phyloP scores from a whole-genome alignment of 2,113 vertebrate genomes.

The Merops nubicus region DNA sequence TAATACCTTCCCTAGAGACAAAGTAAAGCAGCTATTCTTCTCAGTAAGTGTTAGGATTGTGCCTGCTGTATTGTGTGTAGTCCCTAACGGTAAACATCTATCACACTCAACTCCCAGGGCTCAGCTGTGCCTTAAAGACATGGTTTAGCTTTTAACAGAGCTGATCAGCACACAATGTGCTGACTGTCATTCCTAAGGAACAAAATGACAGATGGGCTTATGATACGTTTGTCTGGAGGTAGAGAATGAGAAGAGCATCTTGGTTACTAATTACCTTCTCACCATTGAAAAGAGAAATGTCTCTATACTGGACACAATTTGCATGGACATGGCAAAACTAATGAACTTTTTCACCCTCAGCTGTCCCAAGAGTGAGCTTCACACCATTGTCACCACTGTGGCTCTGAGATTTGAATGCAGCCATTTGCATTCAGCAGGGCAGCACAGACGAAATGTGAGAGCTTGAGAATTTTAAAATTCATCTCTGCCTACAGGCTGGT shows the following conservation, averaged over 20 bases:
- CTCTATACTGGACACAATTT: background rate
- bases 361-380: background rate
- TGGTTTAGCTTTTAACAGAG: conserved; percentile 11
- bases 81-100: conserved; percentile 17
- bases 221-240: background rate
- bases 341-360: background rate
- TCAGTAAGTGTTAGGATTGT: background rate
- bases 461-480: background rate
- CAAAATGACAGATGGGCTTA: conserved; percentile 57
- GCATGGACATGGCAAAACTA: background rate
- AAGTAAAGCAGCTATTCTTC: background rate
- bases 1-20: background rate
- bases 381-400: background rate
- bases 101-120: background rate
- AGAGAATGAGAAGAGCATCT: background rate
- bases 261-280: conserved; percentile 33
- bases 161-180: conserved; percentile 9
- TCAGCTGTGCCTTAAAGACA: conserved; percentile 32
- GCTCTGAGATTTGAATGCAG: background rate
- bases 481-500: background rate
- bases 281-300: background rate
- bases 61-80: conserved; percentile 7
- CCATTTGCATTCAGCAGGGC: background rate
- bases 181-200: conserved; percentile 35
- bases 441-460: background rate